phyloP scores from a whole-genome alignment of 2,888 invertebrate genomes.

The Leptarthrus brevirostris region DNA sequence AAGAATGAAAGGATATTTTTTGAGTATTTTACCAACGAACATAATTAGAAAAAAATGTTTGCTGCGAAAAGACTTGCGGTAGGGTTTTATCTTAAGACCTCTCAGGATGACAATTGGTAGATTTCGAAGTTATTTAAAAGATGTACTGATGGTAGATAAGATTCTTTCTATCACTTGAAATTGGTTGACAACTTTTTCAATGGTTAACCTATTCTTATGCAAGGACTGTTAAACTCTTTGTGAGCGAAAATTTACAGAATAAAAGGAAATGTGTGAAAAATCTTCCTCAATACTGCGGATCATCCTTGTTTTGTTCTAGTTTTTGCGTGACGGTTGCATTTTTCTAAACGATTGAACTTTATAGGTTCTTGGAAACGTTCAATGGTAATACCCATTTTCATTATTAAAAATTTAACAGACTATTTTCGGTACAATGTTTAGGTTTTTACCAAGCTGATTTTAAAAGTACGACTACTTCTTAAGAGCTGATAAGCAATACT shows the following conservation, averaged over 20 bases:
- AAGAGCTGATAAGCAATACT: no score
- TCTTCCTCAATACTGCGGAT: constrained; percentile 4
- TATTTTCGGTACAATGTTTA: no score
- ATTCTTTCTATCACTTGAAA: constrained; percentile 19
- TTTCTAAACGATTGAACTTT: constrained; percentile 14
- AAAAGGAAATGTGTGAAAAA: constrained; percentile 26
- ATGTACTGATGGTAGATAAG: constrained; percentile 18
- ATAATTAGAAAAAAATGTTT: background rate
- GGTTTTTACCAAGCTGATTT: no score
- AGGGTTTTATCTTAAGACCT: constrained; percentile 14
- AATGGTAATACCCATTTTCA: no score
- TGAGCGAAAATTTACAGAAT: background rate
- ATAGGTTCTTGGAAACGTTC: background rate
- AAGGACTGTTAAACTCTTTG: constrained; percentile 29
- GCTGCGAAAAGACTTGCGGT: constrained; percentile 10
- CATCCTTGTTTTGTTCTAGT: constrained; percentile 23
- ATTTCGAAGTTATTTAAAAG: background rate
- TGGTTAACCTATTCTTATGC: background rate
- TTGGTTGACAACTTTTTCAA: background rate
- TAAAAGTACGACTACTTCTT: no score
- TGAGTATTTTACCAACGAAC: background rate
- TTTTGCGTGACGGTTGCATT: background rate
- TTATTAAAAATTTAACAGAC: no score
- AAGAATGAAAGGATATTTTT: constrained; percentile 29
- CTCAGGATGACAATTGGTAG: background rate